Conservation (phyloP, 35 echinoderm and acorn worm genomes). For the Lytechinus variegatus region DNA sequence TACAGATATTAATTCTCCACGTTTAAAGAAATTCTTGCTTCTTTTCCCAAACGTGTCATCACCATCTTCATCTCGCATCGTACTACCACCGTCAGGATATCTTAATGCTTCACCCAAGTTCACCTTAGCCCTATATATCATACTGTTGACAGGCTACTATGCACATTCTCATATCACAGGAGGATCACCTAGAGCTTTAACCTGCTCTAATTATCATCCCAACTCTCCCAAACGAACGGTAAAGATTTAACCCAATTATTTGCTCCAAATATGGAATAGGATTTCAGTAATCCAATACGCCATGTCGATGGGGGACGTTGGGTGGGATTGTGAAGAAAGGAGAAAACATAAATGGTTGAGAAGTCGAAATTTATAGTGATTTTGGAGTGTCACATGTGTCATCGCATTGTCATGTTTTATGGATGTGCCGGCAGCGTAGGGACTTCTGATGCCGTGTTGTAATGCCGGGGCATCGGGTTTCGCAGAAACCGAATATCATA, state of each 20-base stretch:
- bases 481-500: background rate
- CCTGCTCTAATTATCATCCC: slow-evolving; percentile 32
- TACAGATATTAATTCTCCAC: background rate
- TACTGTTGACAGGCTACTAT: background rate
- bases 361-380: slow-evolving; percentile 7
- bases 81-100: background rate
- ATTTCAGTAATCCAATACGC: background rate
- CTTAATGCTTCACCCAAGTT: background rate
- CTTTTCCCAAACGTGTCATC: background rate
- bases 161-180: slow-evolving; percentile 2
- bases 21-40: background rate
- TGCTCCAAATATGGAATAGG: slow-evolving; percentile 37
- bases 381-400: background rate
- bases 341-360: background rate
- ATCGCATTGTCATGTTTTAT: slow-evolving; percentile 31
- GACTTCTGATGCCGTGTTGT: background rate
- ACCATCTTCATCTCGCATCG: background rate
- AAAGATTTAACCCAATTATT: slow-evolving; percentile 45
- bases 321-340: background rate
- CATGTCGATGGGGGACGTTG: background rate
- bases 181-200: background rate
- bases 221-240: background rate
- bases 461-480: background rate
- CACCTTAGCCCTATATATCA: background rate
- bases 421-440: background rate